Conservation (phyloP, 2,888 invertebrate genomes). For the Nudaria mundana region DNA sequence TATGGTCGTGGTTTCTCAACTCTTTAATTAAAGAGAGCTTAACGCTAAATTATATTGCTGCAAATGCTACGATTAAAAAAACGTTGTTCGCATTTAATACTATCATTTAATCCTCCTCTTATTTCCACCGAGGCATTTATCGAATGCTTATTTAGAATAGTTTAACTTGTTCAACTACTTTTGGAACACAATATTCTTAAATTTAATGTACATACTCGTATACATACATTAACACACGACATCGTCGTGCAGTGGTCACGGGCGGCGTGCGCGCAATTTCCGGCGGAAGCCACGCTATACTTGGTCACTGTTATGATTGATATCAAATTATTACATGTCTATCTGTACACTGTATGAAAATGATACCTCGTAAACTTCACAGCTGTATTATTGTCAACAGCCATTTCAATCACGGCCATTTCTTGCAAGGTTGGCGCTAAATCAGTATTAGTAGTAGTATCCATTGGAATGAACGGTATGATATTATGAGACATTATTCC, state of each 20-base stretch:
- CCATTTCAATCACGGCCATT: slow-evolving; percentile 46
- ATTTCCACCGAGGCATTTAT: too few relatives aligned
- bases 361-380: slow-evolving; percentile 33
- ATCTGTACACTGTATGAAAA: slow-evolving; percentile 36
- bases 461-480: slow-evolving; percentile 38
- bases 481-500: slow-evolving; percentile 42
- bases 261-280: slow-evolving; percentile 73
- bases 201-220: too few relatives aligned
- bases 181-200: too few relatives aligned
- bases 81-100: too few relatives aligned
- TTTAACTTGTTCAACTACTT: too few relatives aligned
- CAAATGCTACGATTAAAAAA: too few relatives aligned
- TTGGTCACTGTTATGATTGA: slow-evolving; percentile 38
- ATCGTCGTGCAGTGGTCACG: slow-evolving; percentile 67
- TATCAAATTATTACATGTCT: slow-evolving; percentile 42
- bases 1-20: too few relatives aligned
- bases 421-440: slow-evolving; percentile 54
- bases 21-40: too few relatives aligned
- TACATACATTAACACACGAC: too few relatives aligned
- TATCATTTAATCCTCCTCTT: too few relatives aligned
- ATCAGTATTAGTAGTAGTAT: slow-evolving; percentile 57
- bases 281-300: slow-evolving; percentile 73
- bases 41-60: too few relatives aligned
- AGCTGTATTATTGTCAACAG: slow-evolving; percentile 38
- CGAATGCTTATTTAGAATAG: too few relatives aligned